Base-by-base conservation (phyloP, 2,113 vertebrate species). In the Gracilinanus agilis region DNA sequence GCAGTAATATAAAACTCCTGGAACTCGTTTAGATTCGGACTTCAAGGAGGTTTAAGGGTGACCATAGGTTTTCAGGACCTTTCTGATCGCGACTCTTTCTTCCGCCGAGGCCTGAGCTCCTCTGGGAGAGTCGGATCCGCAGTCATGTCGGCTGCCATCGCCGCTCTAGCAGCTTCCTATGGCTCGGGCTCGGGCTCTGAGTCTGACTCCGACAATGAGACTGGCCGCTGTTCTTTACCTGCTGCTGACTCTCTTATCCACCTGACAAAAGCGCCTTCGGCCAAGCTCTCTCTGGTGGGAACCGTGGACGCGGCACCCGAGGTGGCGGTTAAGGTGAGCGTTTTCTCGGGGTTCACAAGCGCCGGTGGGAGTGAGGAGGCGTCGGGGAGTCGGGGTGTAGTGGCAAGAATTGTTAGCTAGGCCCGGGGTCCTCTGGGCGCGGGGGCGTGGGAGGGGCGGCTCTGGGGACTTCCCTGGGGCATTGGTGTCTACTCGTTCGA, bases 261-360 rank as follows among this genome's bases (percentile, higher is more conserved):
- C 90, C 98, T 99, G 1, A 98, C 98, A 61, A 98, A 98, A 9
- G 94, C 98, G 27, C 93, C 97, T 88, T 95, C 98, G 0, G 96
- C 88, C 10, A 96, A 94, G 0, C 96, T 98, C 61, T 96, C 98
- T 44, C 90, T 99, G 89, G 34, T 96, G 0, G 97, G 98, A 75
- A 93, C 98, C 40, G 98, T 99, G 24, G 99, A 99, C 97, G 98
- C 99, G 21, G 99, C 99, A 56, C 99, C 99, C 0, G 99, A 99
- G 97, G 99, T 99, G 88, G 99, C 99, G 2, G 99, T 99, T 90
- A 99, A 99, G 99, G 99, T 99, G 98, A 98, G 98, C 24, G 40
- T n/a, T 92, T 44, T 10, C 53, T 24, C 55, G n/a, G 44, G n/a
- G 44, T 10, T 44, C 90, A 7, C 55, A 25, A 55, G n/a, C 21